A percentile compares a stretch with the other conserved stretches of the same genome.
Conservation (phyloP, 2,797 vertebrate species). For the Percopsis omiscomaycus region DNA sequence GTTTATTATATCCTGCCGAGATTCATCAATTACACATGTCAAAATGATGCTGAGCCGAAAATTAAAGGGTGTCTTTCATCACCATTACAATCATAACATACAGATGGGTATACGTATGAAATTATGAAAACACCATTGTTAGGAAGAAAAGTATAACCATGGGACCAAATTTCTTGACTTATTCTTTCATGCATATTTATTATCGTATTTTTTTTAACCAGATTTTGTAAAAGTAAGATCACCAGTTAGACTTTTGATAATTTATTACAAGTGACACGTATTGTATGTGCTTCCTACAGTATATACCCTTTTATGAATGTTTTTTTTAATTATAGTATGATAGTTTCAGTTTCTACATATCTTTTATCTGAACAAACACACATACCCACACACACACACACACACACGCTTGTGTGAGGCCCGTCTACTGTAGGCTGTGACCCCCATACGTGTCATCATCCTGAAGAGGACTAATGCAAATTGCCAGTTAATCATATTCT, state of each 20-base stretch:
- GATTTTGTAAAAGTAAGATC: not conserved
- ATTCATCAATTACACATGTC: conserved; percentile 73
- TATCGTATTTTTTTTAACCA: not conserved
- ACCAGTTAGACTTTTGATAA: too few relatives aligned
- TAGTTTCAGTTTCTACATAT: not conserved
- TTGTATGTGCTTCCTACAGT: too few relatives aligned
- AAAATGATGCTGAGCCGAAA: conserved; percentile 74
- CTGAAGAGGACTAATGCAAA: conserved; percentile 35
- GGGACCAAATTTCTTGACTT: conserved; percentile 8
- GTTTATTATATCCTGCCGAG: conserved; percentile 74
- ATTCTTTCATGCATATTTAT: too few relatives aligned
- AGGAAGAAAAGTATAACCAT: conserved; percentile 20
- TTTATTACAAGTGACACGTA: too few relatives aligned
- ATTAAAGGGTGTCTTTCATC: conserved; percentile 68
- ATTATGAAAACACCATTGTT: conserved; percentile 34
- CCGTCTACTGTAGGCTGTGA: conserved; percentile 14
- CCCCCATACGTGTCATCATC: conserved; percentile 36
- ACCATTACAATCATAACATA: conserved; percentile 50
- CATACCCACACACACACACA: conserved; percentile 7
- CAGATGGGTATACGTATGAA: conserved; percentile 45
- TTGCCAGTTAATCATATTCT: conserved; percentile 52
- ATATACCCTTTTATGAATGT: too few relatives aligned
- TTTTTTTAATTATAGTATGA: too few relatives aligned
- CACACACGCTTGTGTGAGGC: conserved; percentile 1
- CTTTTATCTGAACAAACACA: not conserved